Conservation (phyloP, 2,113 vertebrate genomes). For the Chaenogobius annularis region DNA sequence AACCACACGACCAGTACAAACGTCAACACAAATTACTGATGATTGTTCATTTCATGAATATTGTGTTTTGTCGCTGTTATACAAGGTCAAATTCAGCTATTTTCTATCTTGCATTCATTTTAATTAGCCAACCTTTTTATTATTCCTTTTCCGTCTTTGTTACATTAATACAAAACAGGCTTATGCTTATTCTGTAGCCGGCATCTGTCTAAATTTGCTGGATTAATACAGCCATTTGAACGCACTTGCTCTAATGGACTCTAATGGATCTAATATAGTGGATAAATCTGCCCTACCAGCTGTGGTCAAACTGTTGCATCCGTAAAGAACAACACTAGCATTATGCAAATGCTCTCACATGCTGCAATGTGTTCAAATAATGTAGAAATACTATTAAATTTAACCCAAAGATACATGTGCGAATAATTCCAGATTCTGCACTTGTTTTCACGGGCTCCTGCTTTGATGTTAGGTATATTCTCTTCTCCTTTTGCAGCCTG, state of each 20-base stretch:
- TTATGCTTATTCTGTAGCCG: background rate
- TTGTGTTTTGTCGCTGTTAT: background rate
- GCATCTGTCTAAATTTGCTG: background rate
- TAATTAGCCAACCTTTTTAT: background rate
- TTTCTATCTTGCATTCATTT: background rate
- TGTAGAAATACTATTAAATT: conserved; percentile 14
- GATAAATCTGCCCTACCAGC: background rate
- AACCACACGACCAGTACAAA: too few relatives aligned
- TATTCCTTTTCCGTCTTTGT: background rate
- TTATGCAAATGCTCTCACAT: background rate
- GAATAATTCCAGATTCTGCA: conserved; percentile 41
- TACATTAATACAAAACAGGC: background rate
- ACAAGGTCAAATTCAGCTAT: background rate
- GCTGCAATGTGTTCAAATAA: conserved; percentile 4
- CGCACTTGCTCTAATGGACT: background rate
- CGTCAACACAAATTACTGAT: background rate
- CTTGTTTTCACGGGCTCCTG: conserved; percentile 24
- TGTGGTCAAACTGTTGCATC: background rate
- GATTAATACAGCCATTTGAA: conserved; percentile 7
- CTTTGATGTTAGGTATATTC: conserved; percentile 9
- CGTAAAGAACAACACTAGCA: background rate
- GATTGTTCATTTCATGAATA: background rate
- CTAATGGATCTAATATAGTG: conserved; percentile 3
- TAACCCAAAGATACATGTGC: background rate
- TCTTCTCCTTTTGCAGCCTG: conserved; percentile 13